phyloP scores from a whole-genome alignment of 2,113 vertebrate species.

The Paramormyrops kingsleyae region DNA sequence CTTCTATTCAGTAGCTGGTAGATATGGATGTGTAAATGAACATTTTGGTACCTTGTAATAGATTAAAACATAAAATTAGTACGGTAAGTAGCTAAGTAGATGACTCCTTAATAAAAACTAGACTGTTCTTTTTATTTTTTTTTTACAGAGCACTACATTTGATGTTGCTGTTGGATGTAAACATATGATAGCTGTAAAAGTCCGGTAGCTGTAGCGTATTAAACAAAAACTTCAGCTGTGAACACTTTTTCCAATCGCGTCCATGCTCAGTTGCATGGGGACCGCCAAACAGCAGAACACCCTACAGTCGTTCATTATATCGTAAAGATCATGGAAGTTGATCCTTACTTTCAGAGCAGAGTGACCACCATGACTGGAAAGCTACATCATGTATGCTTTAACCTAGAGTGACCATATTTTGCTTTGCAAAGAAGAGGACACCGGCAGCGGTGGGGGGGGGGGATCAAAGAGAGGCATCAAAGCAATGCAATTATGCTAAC shows the following conservation, averaged over 20 bases:
- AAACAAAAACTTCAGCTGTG: neutral
- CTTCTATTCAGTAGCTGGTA: conserved; percentile 10
- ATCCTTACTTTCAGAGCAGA: neutral
- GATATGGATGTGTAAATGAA: neutral
- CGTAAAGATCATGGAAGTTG: neutral
- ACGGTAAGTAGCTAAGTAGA: neutral
- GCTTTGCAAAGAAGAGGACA: neutral
- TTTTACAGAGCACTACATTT: neutral
- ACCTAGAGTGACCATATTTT: neutral
- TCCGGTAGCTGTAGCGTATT: neutral
- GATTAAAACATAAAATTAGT: conserved; percentile 15
- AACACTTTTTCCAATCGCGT: neutral
- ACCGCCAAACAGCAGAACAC: neutral
- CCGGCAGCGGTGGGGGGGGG: neutral
- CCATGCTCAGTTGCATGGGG: neutral
- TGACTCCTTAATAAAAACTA: neutral
- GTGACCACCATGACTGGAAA: neutral
- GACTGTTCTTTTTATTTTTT: neutral
- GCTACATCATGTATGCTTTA: too few relatives aligned
- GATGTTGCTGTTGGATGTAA: conserved; percentile 6
- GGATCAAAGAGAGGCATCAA: neutral
- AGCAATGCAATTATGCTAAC: neutral
- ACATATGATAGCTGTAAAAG: conserved; percentile 1
- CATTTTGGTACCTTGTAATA: conserved; percentile 18
- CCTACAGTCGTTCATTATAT: neutral